Evolutionary conservation across 2,797 vertebrate species (phyloP), one percentile per base, ranked within the genome.

Genomic region (Acipenser oxyrinchus): DNA sequence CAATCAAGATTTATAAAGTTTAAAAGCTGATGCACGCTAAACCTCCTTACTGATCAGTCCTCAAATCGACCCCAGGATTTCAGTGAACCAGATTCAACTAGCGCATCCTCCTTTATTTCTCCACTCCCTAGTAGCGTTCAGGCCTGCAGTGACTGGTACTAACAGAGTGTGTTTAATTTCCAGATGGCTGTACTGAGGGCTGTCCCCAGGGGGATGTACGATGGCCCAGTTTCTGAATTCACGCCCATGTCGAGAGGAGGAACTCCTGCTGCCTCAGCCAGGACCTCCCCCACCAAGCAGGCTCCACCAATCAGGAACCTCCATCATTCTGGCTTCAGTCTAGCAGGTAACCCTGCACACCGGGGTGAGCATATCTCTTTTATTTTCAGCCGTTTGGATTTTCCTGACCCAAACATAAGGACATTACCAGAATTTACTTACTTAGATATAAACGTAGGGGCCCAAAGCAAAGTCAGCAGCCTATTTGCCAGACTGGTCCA

Each of bases 321-420:
- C 68, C 95, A 99, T 77, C 95, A 98, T 78, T 96, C 96, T 5
- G 96, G 90, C 78, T 98, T 99, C 80, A 97, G 92, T 83, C 90
- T 99, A 84, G 89, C 93, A 77, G 95, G 95, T 95, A 88, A 91
- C 76, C 70, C 37, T 65, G 13, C 73, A 72, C 73, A 67, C 60
- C 79, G 74, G 11, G 80, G 82, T 86, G 82, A 86, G 82, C 74
- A 63, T 67, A 78, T 61, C 69, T 68, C 70, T 37, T 66, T 51
- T 61, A 13, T 49, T 18, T 55, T 64, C 18, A 18, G 55, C 68
- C 66, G 68, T 62, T 64, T 37, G 23, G 23, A 37, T 37, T 3
- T 37, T 37, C 23, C 23, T 37, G 23, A 37, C 23, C 23, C 23
- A 37, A 37, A 37, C 23, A 37, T 37, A 37, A 37, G 23, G 23